Evolutionary conservation across 1,140 invertebrate genomes (phyloP), one percentile per base, ranked within the genome.

Genomic region (Portunus trituberculatus): DNA sequence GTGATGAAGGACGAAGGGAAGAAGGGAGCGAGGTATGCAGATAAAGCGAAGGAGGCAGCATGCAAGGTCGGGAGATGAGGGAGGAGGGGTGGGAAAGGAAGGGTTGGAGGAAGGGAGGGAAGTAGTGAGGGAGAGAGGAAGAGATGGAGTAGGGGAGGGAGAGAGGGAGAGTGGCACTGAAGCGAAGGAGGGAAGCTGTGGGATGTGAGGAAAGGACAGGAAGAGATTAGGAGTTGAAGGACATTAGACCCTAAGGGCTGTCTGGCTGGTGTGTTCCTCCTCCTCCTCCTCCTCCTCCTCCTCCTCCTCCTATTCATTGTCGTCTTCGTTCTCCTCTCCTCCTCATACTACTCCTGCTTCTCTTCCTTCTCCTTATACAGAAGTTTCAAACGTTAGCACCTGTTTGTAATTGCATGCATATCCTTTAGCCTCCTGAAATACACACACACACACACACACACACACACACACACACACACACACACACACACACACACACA

Each of bases 131-230:
- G 84, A 87, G 14, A 29, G 0, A 87, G 0, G 3, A n/a, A n/a
- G n/a, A 0, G 83, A 86, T 12, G n/a, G n/a, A 16, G 83, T 29
- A 32, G n/a, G 83, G 28, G n/a, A 87, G 84, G 28, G 25, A 87
- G 84, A 28, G 84, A 87, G 84, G 28, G 84, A 20, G 84, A 87
- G 84, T 16, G 52, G 39, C 39, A 39, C 39, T 39, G 39, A 39
- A 39, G 39, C 39, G 52, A 59, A 59, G 52, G 67, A 76, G 25
- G n/a, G 67, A 59, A 20, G 12, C 16, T 12, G 10, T 59, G 52
- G 16, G 52, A 59, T 59, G 52, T 28, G 84, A 87, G 84, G 39
- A 31, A 88, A 28, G 87, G 46, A 88, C 87, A 88, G 46, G 87
- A 48, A 88, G 46, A 20, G 67, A 7, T 76, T 8, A 20, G 67